Base-by-base conservation (phyloP, 2,888 invertebrate species). In the Pollenia angustigena region DNA sequence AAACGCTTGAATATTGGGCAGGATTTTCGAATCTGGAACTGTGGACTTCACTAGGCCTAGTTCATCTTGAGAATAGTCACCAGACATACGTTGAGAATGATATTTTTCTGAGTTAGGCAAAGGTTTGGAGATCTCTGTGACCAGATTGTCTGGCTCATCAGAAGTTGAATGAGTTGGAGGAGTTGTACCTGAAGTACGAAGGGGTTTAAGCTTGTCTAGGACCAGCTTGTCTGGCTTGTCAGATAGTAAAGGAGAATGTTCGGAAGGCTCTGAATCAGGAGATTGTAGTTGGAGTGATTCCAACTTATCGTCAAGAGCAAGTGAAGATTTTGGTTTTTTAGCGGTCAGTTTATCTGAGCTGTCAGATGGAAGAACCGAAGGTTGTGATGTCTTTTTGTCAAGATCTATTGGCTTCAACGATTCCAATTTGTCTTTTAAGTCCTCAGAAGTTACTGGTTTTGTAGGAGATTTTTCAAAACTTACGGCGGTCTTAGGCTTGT, bases 11-110 rank as follows among this genome's bases (percentile, higher is more conserved):
- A 32, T 18, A 18, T 18, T 18, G 18, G 18, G 18, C 18, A 18
- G 18, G 1, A 18, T 32, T 32, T 32, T 2, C 0, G 18, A 18
- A 11, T 54, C 54, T 9, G 32, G 11, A 54, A 3, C 54, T 16
- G 54, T 18, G 9, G 18, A 18, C 10, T 54, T 76, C 32, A 4
- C 32, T 23, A 12, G 12, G 14, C 46, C 52, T 10, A 40, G 56
- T 18, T 86, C 79, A 10, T 84, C 82, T 46, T 42, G 44, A 23
- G 54, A 9, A 42, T 56, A 44, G 6, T 56, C 54, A 7, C 23
- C 44, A 23, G 11, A 23, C 12, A 0, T 56, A 1, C 1, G 42
- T n/a, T 16, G 23, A 1, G 46, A 12, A 4, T 14, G 56, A n/a
- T 62, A 58, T 69, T 18, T 76, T 11, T 7, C 40, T 16, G 44